Conservation (phyloP, 2,113 vertebrate genomes). For the Alouatta palliata region DNA sequence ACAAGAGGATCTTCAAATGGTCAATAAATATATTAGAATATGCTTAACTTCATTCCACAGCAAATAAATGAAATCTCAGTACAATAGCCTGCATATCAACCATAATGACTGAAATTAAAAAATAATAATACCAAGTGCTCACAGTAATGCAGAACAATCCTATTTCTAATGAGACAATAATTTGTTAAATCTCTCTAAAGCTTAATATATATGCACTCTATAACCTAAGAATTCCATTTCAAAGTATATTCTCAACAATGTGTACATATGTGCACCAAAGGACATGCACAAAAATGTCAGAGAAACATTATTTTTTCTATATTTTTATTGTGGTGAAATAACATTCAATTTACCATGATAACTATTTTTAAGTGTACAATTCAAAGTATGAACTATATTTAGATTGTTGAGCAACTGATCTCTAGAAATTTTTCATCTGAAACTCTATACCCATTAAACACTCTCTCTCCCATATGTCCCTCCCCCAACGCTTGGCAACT, state of each 20-base stretch:
- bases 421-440: background rate
- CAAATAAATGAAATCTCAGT: background rate
- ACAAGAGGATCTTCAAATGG: background rate
- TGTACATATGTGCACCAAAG: background rate
- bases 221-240: background rate
- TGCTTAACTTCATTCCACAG: background rate
- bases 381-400: background rate
- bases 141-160: background rate
- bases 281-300: background rate
- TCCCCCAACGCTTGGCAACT: fast-evolving
- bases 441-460: background rate
- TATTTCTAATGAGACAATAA: background rate
- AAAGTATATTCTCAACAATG: background rate
- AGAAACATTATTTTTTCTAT: background rate
- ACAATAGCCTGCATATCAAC: background rate
- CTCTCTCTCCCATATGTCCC: fast-evolving
- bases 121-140: background rate
- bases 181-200: background rate
- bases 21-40: background rate
- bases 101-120: background rate
- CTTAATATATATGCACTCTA: background rate
- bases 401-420: background rate
- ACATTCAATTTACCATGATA: background rate
- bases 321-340: background rate
- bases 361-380: background rate